Conservation (phyloP, 2,113 vertebrate genomes). For the Anolis sagrei region DNA sequence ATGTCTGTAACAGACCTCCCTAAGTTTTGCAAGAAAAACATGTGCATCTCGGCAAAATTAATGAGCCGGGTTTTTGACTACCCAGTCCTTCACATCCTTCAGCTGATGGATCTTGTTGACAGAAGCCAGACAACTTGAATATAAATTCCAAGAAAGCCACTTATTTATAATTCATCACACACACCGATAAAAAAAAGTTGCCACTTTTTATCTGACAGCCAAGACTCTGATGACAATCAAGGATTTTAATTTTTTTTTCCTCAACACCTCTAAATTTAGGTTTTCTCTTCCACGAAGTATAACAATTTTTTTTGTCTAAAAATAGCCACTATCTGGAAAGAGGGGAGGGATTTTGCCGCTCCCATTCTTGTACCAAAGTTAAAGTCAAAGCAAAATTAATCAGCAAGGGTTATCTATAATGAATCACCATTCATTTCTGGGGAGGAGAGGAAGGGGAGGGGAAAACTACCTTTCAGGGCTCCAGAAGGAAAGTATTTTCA, state of each 20-base stretch:
- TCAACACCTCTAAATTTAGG: conserved; percentile 71
- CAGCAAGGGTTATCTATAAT: conserved; percentile 78
- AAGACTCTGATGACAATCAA: conserved; percentile 72
- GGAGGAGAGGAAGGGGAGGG: conserved; percentile 26
- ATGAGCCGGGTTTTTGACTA: neutral
- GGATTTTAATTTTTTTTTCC: conserved; percentile 47
- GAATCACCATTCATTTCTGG: conserved; percentile 71
- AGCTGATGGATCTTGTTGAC: conserved; percentile 16
- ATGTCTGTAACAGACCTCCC: neutral
- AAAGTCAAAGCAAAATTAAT: conserved; percentile 82
- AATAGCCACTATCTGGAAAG: conserved; percentile 63
- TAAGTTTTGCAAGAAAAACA: conserved; percentile 15
- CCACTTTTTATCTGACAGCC: conserved; percentile 62
- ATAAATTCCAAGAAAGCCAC: conserved; percentile 51
- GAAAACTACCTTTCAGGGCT: conserved; percentile 58
- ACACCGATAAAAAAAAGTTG: conserved; percentile 36
- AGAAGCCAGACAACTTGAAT: conserved; percentile 50
- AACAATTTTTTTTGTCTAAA: conserved; percentile 60
- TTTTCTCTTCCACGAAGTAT: conserved; percentile 44
- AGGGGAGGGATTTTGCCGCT: conserved; percentile 45
- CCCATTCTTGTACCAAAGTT: conserved; percentile 66
- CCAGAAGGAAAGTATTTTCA: conserved; percentile 66
- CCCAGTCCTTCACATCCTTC: neutral
- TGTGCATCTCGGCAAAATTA: conserved; percentile 6
- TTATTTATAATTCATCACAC: conserved; percentile 72